A percentile compares a stretch with the other conserved stretches of the same genome.
Evolutionary conservation across 2,113 vertebrate genomes (phyloP).

Genomic region (Muntiacus reevesi): DNA sequence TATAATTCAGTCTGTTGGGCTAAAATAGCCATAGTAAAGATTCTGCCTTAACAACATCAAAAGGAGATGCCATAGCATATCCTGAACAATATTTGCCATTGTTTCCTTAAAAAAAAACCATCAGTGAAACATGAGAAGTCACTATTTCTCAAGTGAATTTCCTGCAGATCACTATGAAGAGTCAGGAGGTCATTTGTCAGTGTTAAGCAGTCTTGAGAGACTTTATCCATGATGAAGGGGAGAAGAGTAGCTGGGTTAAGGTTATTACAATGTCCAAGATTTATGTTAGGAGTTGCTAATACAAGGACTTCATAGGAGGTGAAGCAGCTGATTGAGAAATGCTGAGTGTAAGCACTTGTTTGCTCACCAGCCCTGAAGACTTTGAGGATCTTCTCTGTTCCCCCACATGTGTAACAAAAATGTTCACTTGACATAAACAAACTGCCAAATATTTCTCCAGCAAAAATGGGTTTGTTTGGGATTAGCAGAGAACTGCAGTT

Average conservation of each 20-base stretch:
- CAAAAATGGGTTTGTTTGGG: not conserved
- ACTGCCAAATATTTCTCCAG: not conserved
- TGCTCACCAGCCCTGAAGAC: not conserved
- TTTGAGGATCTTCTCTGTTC: not conserved
- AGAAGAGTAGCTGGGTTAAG: not conserved
- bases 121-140: not conserved
- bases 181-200: not conserved
- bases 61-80: not conserved
- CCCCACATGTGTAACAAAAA: not conserved
- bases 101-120: not conserved
- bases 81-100: not conserved
- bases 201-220: not conserved
- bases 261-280: not conserved
- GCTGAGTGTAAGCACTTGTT: not conserved
- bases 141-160: not conserved
- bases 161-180: not conserved
- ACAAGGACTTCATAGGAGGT: not conserved
- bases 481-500: not conserved
- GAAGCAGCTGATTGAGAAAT: not conserved
- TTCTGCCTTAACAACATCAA: not conserved
- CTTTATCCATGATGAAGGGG: not conserved
- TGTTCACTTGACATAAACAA: not conserved
- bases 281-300: not conserved
- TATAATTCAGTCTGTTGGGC: not conserved
- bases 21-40: not conserved